Conservation (phyloP, 2,888 invertebrate species). For the Metacarcinus magister region DNA sequence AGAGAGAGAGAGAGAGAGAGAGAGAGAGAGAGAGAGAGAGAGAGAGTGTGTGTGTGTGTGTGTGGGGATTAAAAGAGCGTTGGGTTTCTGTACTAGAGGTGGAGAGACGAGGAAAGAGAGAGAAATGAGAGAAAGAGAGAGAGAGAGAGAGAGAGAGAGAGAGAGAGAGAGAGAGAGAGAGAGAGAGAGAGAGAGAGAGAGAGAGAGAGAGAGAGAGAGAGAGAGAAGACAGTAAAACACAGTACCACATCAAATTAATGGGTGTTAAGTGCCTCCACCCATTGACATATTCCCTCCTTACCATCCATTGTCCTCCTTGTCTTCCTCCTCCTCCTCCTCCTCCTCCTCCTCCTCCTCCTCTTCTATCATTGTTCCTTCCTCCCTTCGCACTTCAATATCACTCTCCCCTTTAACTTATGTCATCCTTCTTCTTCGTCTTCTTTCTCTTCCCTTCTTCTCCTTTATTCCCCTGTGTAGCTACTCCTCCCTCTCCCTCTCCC, state of each 20-base stretch:
- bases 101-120: not conserved
- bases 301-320: not conserved
- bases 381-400: not conserved
- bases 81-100: not conserved
- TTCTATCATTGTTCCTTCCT: not conserved
- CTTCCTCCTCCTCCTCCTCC: not conserved
- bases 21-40: not conserved
- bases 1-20: not conserved
- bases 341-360: not conserved
- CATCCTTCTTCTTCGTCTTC: not conserved
- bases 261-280: not conserved
- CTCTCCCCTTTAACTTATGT: not conserved
- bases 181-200: not conserved
- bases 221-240: not conserved
- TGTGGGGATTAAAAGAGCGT: not conserved
- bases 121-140: too few relatives aligned
- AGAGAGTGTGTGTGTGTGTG: not conserved
- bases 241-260: not conserved
- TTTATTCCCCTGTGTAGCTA: not conserved
- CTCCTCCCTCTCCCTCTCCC: not conserved
- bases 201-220: not conserved
- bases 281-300: conserved; percentile 2
- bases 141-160: not conserved
- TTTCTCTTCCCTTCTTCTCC: not conserved
- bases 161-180: not conserved